These are phyloP conservation scores for Drosophila testacea DNA, from an alignment of 2,888 invertebrate genomes.

Conservation along the genomic window DNA sequence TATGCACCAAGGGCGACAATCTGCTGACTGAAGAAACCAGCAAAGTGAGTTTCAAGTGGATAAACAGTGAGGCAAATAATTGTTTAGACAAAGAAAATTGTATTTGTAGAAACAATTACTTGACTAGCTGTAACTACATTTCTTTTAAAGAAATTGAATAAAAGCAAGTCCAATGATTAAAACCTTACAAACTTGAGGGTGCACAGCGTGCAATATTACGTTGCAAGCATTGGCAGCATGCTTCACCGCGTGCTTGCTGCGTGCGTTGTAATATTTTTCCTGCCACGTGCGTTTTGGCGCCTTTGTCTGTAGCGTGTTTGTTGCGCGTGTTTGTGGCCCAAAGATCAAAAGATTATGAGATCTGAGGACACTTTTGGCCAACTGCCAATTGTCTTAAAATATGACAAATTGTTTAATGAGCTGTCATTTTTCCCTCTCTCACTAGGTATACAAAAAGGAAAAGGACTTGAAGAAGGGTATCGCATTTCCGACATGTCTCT, in stretches of 20 bases:
- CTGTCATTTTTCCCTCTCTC: neutral
- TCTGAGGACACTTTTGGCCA: constrained; percentile 78
- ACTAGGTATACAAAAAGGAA: constrained; percentile 94
- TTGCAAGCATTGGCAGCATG: constrained; percentile 35
- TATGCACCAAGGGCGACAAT: constrained; percentile 97
- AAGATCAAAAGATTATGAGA: constrained; percentile 84
- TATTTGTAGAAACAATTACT: too few relatives aligned
- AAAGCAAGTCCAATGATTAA: constrained; percentile 81
- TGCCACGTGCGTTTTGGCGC: constrained; percentile 64
- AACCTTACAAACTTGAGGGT: constrained; percentile 76
- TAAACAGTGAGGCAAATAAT: too few relatives aligned
- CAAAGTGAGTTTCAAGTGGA: constrained; percentile 88
- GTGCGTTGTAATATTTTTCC: constrained; percentile 23
- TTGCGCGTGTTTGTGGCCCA: constrained; percentile 46
- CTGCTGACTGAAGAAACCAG: constrained; percentile 95
- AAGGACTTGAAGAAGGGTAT: constrained; percentile 99
- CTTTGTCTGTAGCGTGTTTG: constrained; percentile 32
- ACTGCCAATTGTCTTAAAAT: constrained; percentile 14
- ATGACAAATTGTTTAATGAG: constrained; percentile 31
- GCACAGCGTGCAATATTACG: constrained; percentile 30
- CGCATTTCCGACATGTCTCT: constrained; percentile 99
- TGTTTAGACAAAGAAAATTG: too few relatives aligned
- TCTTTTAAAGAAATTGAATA: neutral
- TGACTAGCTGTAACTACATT: too few relatives aligned
- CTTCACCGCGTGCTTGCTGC: constrained; percentile 29